Evolutionary conservation across 2,113 vertebrate species (phyloP).

Genomic region (Anhinga rufa): DNA sequence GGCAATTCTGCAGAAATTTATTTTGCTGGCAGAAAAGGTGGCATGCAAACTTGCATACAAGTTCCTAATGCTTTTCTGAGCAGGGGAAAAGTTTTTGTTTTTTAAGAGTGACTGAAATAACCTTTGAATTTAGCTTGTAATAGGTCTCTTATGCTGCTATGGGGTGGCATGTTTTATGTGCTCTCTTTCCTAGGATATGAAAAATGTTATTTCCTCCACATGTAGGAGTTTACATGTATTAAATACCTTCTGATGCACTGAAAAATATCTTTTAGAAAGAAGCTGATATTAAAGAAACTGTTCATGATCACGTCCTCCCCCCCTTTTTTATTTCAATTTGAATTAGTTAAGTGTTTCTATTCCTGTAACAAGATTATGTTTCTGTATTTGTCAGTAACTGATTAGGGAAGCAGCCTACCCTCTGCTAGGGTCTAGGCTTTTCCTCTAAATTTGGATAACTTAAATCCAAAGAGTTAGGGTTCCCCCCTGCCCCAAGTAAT

Average conservation of each 20-base stretch:
- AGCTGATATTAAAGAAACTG: not conserved
- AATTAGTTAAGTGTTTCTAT: not conserved
- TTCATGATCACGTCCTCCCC: not conserved
- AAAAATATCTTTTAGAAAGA: not conserved
- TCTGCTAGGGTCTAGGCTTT: not conserved
- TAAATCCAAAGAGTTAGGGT: not conserved
- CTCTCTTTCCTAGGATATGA: not conserved
- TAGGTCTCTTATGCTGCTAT: not conserved
- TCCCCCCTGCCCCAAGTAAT: not conserved
- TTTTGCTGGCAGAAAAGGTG: not conserved
- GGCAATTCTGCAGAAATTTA: not conserved
- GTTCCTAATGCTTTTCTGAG: constrained; percentile 19
- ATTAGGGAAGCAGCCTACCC: not conserved
- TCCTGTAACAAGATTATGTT: not conserved
- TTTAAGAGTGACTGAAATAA: not conserved
- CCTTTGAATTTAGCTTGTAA: not conserved
- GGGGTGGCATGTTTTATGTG: constrained; percentile 47
- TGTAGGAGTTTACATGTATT: not conserved
- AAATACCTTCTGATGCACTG: not conserved
- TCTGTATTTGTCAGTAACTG: not conserved
- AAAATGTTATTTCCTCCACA: not conserved
- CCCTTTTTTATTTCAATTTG: not conserved
- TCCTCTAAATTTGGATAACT: not conserved
- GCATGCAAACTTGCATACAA: not conserved
- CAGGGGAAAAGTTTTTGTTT: not conserved